phyloP scores from a whole-genome alignment of 2,888 invertebrate genomes.

The Chironomus tentans region DNA sequence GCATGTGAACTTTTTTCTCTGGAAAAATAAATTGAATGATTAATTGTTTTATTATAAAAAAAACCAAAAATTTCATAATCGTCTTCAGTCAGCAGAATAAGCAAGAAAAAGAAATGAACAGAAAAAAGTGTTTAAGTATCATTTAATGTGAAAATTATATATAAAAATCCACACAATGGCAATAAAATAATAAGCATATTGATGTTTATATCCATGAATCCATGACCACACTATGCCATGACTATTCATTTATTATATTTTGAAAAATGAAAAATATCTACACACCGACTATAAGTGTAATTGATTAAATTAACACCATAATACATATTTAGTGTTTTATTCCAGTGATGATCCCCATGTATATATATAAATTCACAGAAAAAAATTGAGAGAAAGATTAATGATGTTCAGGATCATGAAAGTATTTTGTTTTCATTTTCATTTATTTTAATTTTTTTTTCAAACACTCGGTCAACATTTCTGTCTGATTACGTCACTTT shows the following conservation, averaged over 20 bases:
- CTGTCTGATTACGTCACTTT: neutral
- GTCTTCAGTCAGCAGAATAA: too few species aligned
- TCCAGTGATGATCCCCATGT: slow-evolving; percentile 8
- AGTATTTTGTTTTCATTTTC: neutral
- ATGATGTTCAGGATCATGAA: slow-evolving; percentile 4
- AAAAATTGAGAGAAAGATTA: neutral
- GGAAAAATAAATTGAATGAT: too few species aligned
- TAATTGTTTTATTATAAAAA: too few species aligned
- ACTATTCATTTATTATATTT: slow-evolving; percentile 14
- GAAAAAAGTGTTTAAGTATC: too few species aligned
- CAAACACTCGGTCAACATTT: neutral
- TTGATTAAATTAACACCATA: slow-evolving; percentile 27
- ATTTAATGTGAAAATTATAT: too few species aligned
- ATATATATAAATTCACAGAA: neutral
- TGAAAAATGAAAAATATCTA: slow-evolving; percentile 27
- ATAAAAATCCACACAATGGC: neutral
- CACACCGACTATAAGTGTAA: slow-evolving; percentile 10
- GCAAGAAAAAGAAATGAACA: too few species aligned
- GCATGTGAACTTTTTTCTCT: too few species aligned
- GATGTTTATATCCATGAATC: too few species aligned
- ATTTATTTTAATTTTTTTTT: too few species aligned
- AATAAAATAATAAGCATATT: neutral
- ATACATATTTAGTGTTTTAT: slow-evolving; percentile 18
- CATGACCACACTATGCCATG: too few species aligned
- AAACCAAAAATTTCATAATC: too few species aligned